Base-by-base conservation (phyloP, 2,113 vertebrate genomes). In the Choloepus hoffmanni region DNA sequence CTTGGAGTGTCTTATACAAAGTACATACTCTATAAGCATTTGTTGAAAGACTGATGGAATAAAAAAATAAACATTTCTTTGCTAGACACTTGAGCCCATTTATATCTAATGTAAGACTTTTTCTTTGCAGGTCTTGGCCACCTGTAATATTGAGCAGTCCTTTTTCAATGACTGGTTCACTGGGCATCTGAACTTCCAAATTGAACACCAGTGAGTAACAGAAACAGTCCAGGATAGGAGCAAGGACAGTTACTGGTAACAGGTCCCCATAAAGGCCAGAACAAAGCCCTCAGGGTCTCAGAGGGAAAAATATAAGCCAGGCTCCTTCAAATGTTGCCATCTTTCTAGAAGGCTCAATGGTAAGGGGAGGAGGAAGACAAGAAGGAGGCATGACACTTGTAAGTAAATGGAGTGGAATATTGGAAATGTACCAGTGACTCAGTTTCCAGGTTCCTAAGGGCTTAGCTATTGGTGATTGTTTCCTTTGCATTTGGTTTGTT, bases 171-270 rank as follows among this genome's bases (percentile, higher is more conserved):
- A 99, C 94, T 99, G 98, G 98, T 98, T 99, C 92, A 98, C 98
- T 0, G 98, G 98, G n/a, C 98, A 99, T 36, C 97, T 98, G 70
- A 99, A 98, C 96, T 99, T 99, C 96, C 98, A 99, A 95, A 99
- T 98, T 0, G 98, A 99, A 87, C 98, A 99, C 21, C 98, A 99
- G 98, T 99, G 68, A 98, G 98, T 98, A 73, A 28, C 26, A 68
- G 28, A 11, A 90, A 83, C 26, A n/a, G 3, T 76, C 58, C n/a
- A 50, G 33, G 30, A 19, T 16, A 6, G 10, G 19, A 16, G 12
- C 2, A 15, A 62, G 18, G 10, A 2, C 23, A 48, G 10, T 40
- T n/a, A 53, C 1, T 45, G 50, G 3, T 26, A 77, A 83, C 7
- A n/a, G 2, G 9, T 8, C 18, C 24, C 60, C 60, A 50, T 45